Evolutionary conservation across 1,140 invertebrate species (phyloP).

Genomic region (Drosophila athabasca): DNA sequence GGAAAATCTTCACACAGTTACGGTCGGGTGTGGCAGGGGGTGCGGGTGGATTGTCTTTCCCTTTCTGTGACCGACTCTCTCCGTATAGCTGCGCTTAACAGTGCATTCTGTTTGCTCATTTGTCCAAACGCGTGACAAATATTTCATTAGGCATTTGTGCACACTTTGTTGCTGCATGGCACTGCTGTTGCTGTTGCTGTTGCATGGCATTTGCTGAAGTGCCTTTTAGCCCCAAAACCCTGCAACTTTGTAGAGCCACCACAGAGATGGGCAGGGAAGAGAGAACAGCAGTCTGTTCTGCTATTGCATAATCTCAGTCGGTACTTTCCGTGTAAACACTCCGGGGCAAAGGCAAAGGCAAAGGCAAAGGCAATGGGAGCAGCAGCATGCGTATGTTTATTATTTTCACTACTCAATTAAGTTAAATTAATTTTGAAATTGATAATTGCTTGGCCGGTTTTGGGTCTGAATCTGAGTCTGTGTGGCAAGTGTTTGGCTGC

Average conservation of each 20-base stretch:
- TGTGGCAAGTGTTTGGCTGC: slow-evolving; percentile 46
- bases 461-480: too few species aligned
- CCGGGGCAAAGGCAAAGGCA: slow-evolving; percentile 13
- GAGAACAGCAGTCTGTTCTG: too few species aligned
- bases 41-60: slow-evolving; percentile 3
- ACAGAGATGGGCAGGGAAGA: slow-evolving; percentile 2
- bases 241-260: slow-evolving; percentile 49
- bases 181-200: slow-evolving; percentile 12
- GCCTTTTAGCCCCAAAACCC: slow-evolving; percentile 48
- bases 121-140: slow-evolving; percentile 75
- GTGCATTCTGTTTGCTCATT: slow-evolving; percentile 72
- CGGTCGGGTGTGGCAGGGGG: not conserved
- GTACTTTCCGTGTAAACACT: slow-evolving; percentile 42
- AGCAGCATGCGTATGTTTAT: slow-evolving; percentile 63
- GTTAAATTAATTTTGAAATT: slow-evolving; percentile 82
- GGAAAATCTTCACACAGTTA: slow-evolving; percentile 16
- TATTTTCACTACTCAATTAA: slow-evolving; percentile 82
- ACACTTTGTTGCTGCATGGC: slow-evolving; percentile 59
- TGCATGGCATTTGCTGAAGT: slow-evolving; percentile 28
- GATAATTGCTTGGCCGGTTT: slow-evolving; percentile 61
- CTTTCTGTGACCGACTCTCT: slow-evolving; percentile 5
- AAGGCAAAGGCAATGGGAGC: slow-evolving; percentile 6
- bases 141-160: slow-evolving; percentile 74
- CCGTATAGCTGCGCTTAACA: slow-evolving; percentile 22
- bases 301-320: slow-evolving; percentile 49